These are phyloP conservation scores for Prinia subflava DNA, from an alignment of 2,113 vertebrate species.

Conservation along the genomic window DNA sequence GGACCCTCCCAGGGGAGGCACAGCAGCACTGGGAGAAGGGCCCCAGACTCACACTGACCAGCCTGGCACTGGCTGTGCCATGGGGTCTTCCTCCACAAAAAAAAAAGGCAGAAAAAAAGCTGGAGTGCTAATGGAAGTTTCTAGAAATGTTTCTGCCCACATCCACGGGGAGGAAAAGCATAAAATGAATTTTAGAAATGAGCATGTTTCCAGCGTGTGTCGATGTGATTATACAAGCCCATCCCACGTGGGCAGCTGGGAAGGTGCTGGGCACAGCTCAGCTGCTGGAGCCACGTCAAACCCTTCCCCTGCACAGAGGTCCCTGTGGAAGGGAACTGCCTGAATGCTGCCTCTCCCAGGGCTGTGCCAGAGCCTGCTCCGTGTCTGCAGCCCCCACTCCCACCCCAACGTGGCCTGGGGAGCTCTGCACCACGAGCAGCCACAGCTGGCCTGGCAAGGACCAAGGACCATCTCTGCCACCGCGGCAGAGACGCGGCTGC, in stretches of 20 bases:
- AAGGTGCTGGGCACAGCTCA: not conserved
- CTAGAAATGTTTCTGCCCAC: not conserved
- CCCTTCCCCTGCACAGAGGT: rapidly evolving
- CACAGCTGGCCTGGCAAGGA: rapidly evolving
- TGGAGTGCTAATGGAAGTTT: not conserved
- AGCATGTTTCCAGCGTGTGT: rapidly evolving
- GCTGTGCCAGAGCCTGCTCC: not conserved
- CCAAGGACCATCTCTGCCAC: too few species aligned
- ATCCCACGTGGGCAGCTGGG: not conserved
- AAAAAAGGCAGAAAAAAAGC: too few species aligned
- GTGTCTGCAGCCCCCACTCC: not conserved
- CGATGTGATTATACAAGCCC: rapidly evolving
- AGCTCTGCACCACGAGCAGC: rapidly evolving
- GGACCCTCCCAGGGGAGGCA: not conserved
- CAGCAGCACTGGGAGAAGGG: not conserved
- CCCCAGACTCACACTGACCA: not conserved
- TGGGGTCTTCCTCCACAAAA: not conserved
- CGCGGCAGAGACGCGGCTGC: not conserved
- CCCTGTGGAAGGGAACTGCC: not conserved
- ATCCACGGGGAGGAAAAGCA: not conserved
- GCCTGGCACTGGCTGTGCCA: not conserved
- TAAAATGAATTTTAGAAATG: not conserved
- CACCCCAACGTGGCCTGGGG: rapidly evolving
- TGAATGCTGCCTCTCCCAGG: not conserved
- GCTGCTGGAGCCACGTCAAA: not conserved